phyloP scores from a whole-genome alignment of 2,113 vertebrate species.

The Chaetodon auriga region DNA sequence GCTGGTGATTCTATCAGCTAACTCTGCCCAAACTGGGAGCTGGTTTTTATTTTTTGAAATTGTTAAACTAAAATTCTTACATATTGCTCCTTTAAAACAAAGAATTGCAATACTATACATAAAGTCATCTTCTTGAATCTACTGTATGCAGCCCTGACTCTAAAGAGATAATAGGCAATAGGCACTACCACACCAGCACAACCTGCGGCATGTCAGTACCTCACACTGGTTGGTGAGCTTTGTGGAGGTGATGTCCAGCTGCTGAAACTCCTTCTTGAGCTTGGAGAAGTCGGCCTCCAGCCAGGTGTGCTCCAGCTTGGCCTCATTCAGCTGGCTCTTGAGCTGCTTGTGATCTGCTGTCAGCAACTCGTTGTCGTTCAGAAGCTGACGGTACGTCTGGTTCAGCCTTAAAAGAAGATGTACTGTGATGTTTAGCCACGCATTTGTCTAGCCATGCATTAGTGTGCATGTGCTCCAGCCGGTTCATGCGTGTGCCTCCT shows the following conservation, averaged over 20 bases:
- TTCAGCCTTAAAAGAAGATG: conserved; percentile 85
- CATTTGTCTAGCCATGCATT: background rate
- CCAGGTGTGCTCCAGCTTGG: conserved; percentile 93
- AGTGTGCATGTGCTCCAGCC: background rate
- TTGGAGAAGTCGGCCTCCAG: conserved; percentile 95
- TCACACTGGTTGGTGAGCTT: conserved; percentile 98
- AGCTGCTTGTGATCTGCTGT: conserved; percentile 94
- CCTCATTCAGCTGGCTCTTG: conserved; percentile 92
- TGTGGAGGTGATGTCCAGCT: conserved; percentile 94
- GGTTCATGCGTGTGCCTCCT: conserved; percentile 40
- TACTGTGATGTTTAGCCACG: background rate
- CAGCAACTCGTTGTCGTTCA: conserved; percentile 92
- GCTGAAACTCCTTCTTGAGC: conserved; percentile 94
- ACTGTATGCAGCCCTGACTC: background rate
- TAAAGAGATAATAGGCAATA: background rate
- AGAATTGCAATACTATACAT: too few species aligned
- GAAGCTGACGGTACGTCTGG: conserved; percentile 90
- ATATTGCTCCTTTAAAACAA: too few species aligned
- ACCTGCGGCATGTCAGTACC: conserved; percentile 77
- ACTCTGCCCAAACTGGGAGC: too few species aligned
- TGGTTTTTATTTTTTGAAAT: too few species aligned
- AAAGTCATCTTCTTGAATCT: background rate
- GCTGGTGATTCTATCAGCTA: too few species aligned
- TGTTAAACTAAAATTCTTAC: too few species aligned
- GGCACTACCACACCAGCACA: background rate